Conservation (phyloP, 1,140 invertebrate genomes). For the Drosophila sulfurigaster region DNA sequence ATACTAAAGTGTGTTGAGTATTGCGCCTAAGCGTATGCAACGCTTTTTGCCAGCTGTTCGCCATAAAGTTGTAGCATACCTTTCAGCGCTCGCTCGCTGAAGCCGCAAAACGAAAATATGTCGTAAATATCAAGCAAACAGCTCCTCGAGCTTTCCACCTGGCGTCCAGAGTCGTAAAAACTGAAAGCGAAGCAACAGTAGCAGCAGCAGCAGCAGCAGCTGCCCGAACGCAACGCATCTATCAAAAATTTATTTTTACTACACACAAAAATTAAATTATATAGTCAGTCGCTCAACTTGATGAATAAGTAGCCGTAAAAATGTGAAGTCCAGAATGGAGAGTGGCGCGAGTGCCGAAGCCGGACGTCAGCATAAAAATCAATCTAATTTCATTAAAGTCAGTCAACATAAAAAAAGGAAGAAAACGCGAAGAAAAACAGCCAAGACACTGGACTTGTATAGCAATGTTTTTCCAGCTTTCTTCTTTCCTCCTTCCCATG, state of each 20-base stretch:
- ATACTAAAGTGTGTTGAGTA: too few species aligned
- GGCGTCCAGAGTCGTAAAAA: slow-evolving; percentile 43
- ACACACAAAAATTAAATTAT: slow-evolving; percentile 77
- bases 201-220: slow-evolving; percentile 34
- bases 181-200: slow-evolving; percentile 38
- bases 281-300: slow-evolving; percentile 78
- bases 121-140: slow-evolving; percentile 43
- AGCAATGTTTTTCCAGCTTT: neutral
- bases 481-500: too few species aligned
- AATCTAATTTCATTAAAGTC: slow-evolving; percentile 82
- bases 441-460: slow-evolving; percentile 47
- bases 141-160: slow-evolving; percentile 5
- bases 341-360: neutral
- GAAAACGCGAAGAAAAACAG: neutral
- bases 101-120: slow-evolving; percentile 35
- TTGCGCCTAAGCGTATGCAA: slow-evolving; percentile 43
- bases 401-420: slow-evolving; percentile 64
- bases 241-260: slow-evolving; percentile 79
- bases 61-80: slow-evolving; percentile 29
- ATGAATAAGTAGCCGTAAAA: slow-evolving; percentile 79
- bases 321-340: slow-evolving; percentile 32
- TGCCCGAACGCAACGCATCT: slow-evolving; percentile 50
- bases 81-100: slow-evolving; percentile 11
- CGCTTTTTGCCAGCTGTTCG: slow-evolving; percentile 13
- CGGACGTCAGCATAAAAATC: slow-evolving; percentile 75